phyloP scores from a whole-genome alignment of 2,888 invertebrate genomes.

The Thelaira solivaga region DNA sequence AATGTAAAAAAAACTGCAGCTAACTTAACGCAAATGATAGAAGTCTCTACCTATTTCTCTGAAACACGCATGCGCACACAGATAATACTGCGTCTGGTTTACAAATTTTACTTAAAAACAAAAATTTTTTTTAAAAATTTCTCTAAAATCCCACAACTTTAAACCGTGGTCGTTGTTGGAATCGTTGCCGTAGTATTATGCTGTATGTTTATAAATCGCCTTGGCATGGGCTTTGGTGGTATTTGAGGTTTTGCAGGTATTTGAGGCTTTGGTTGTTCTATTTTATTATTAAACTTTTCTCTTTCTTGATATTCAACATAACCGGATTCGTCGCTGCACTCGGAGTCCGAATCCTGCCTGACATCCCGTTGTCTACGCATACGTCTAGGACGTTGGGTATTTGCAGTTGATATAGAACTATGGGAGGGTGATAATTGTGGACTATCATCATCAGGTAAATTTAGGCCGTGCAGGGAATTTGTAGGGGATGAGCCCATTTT shows the following conservation, averaged over 20 bases:
- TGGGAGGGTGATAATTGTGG: slow-evolving; percentile 26
- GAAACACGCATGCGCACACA: too few relatives aligned
- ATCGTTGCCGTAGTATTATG: slow-evolving; percentile 34
- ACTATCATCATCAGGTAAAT: slow-evolving; percentile 15
- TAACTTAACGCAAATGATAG: too few relatives aligned
- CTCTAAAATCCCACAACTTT: not conserved
- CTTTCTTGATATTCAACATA: slow-evolving; percentile 85
- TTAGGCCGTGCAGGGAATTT: slow-evolving; percentile 59
- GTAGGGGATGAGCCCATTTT: slow-evolving; percentile 69
- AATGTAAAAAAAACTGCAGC: too few relatives aligned
- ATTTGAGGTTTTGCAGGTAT: slow-evolving; percentile 65
- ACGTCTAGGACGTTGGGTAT: slow-evolving; percentile 56
- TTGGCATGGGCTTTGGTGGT: slow-evolving; percentile 72
- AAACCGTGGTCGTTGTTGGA: slow-evolving; percentile 65
- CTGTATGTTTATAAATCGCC: slow-evolving; percentile 65
- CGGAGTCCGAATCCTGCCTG: slow-evolving; percentile 81
- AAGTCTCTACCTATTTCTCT: too few relatives aligned
- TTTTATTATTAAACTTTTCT: slow-evolving; percentile 39
- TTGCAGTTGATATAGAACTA: slow-evolving; percentile 24
- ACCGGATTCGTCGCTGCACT: slow-evolving; percentile 93
- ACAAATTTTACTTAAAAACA: not conserved
- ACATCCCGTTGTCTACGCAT: slow-evolving; percentile 45
- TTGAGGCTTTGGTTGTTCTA: slow-evolving; percentile 59
- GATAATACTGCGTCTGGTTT: too few relatives aligned
- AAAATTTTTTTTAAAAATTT: not conserved